phyloP scores from a whole-genome alignment of 2,888 invertebrate genomes.

The Heteromurus nitidus region DNA sequence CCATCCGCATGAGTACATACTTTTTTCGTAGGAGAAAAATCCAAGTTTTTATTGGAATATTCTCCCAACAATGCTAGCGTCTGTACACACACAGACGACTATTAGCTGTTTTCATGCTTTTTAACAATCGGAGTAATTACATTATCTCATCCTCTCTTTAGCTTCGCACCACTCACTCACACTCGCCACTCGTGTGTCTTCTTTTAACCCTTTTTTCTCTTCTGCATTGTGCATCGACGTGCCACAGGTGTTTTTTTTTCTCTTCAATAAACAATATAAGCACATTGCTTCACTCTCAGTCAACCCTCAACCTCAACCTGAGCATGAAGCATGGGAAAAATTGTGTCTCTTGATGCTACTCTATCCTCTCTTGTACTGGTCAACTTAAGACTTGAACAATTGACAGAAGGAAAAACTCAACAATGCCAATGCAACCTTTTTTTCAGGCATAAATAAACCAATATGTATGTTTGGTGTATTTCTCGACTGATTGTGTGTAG shows the following conservation, averaged over 20 bases:
- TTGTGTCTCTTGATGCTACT: too few species aligned
- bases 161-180: conserved; percentile 20
- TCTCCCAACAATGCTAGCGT: too few species aligned
- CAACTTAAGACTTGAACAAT: too few species aligned
- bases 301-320: background rate
- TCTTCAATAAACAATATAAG: background rate
- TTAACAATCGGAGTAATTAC: conserved; percentile 52
- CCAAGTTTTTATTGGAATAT: too few species aligned
- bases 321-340: conserved; percentile 2
- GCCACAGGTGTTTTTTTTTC: background rate
- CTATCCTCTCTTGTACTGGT: too few species aligned
- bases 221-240: background rate
- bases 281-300: background rate
- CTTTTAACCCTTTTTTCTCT: conserved; percentile 50
- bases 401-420: too few species aligned
- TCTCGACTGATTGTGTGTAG: too few species aligned
- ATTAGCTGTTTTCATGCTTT: conserved; percentile 36
- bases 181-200: conserved; percentile 25
- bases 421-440: too few species aligned
- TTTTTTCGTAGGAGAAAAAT: too few species aligned
- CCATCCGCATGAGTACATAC: conserved; percentile 24
- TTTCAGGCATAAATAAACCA: too few species aligned
- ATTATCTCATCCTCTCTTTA: conserved; percentile 53
- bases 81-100: too few species aligned
- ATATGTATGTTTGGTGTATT: too few species aligned